Conservation (phyloP, 2,888 invertebrate genomes). For the Ligdia adustata region DNA sequence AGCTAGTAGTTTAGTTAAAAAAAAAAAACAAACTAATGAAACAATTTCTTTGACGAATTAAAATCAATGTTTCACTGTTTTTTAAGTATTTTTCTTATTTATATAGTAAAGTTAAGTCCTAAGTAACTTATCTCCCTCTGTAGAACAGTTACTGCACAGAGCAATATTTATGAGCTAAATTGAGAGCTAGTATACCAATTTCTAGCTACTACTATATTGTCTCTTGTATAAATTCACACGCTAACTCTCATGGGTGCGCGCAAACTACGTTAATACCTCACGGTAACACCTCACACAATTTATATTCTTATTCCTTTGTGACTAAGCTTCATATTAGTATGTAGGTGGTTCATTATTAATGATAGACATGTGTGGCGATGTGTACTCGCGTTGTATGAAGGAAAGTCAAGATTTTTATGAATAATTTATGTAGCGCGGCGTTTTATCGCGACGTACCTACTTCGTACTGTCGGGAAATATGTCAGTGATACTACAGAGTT, state of each 20-base stretch:
- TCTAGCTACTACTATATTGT: conserved; percentile 28
- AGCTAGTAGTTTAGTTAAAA: no score
- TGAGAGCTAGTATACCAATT: no score
- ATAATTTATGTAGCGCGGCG: conserved; percentile 71
- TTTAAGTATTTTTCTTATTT: no score
- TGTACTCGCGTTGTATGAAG: conserved; percentile 30
- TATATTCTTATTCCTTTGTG: not conserved
- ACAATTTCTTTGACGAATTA: no score
- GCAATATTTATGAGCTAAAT: no score
- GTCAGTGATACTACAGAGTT: conserved; percentile 9
- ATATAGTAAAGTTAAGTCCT: no score
- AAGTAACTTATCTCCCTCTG: no score
- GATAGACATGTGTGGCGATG: conserved; percentile 21
- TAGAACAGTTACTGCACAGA: no score
- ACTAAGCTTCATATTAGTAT: conserved; percentile 6
- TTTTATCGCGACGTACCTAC: conserved; percentile 58
- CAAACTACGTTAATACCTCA: conserved; percentile 18
- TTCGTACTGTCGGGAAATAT: conserved; percentile 38
- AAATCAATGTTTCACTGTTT: no score
- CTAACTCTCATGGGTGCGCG: conserved; percentile 29
- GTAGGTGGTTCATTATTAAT: conserved; percentile 16
- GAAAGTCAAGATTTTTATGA: conserved; percentile 75
- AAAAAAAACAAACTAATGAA: no score
- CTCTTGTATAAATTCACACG: conserved; percentile 29
- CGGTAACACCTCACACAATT: conserved; percentile 4